These are phyloP conservation scores for Lycaon pictus DNA, from an alignment of 2,113 vertebrate genomes.

Conservation along the genomic window DNA sequence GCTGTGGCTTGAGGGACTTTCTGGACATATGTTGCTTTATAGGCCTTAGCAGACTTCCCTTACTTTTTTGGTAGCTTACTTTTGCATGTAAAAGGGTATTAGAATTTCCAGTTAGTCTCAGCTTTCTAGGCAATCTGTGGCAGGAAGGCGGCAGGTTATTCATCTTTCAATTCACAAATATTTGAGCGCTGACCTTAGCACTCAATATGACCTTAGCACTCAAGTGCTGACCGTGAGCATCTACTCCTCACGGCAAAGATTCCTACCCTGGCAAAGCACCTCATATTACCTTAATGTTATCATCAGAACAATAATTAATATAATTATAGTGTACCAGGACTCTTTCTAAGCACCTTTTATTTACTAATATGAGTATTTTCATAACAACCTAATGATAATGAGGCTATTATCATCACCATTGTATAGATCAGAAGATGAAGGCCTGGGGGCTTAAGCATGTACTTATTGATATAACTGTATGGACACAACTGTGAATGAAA, in stretches of 20 bases:
- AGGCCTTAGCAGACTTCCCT: not conserved
- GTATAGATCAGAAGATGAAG: not conserved
- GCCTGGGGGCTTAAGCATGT: not conserved
- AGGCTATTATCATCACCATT: not conserved
- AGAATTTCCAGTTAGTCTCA: not conserved
- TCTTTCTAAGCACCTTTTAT: not conserved
- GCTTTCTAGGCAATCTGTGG: not conserved
- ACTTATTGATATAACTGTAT: not conserved
- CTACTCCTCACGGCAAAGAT: not conserved
- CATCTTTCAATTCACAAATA: not conserved
- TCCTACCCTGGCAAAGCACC: not conserved
- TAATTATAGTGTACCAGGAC: not conserved
- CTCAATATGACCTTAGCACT: too few species aligned
- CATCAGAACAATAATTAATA: not conserved
- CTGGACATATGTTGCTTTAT: not conserved
- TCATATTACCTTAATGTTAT: rapidly evolving
- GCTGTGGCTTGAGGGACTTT: not conserved
- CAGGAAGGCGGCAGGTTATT: not conserved
- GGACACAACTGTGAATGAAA: not conserved
- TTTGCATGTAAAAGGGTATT: not conserved
- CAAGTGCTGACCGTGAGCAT: not conserved
- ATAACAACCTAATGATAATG: not conserved
- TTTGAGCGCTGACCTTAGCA: not conserved
- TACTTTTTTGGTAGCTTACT: not conserved
- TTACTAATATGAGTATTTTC: not conserved